These are phyloP conservation scores for Atlantisia rogersi DNA, from an alignment of 2,113 vertebrate species.

Conservation along the genomic window DNA sequence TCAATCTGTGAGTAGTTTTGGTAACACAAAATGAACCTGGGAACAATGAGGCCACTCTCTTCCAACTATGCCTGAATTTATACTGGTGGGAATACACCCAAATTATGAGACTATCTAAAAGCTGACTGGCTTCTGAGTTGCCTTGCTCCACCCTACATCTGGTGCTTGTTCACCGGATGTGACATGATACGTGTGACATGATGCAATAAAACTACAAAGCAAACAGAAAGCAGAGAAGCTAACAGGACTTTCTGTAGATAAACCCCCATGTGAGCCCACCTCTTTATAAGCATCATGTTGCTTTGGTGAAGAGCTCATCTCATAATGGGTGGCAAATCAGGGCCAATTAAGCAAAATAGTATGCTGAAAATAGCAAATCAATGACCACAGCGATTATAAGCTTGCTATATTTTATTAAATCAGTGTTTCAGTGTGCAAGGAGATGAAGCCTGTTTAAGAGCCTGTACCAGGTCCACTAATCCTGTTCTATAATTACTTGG, in stretches of 20 bases:
- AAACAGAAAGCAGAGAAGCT: background rate
- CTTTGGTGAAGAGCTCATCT: background rate
- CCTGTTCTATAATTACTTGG: slow-evolving; percentile 3
- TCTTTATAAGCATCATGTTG: background rate
- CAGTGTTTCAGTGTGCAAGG: background rate
- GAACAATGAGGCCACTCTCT: background rate
- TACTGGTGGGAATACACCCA: background rate
- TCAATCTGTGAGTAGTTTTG: background rate
- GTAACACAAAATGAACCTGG: background rate
- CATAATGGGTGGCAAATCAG: background rate
- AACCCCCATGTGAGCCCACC: accelerated
- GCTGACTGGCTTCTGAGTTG: background rate
- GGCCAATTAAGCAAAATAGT: background rate
- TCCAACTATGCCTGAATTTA: background rate
- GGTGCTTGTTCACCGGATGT: background rate
- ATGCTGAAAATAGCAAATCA: background rate
- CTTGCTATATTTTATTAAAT: background rate
- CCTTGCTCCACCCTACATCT: background rate
- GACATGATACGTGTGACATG: accelerated
- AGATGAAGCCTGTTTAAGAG: background rate
- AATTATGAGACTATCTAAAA: background rate
- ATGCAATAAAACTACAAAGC: background rate
- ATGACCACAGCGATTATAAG: background rate
- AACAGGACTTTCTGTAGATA: background rate
- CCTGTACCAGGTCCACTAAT: background rate